Conservation (phyloP, 92 coral and sea anemone species). For the Micromussa lordhowensis region DNA sequence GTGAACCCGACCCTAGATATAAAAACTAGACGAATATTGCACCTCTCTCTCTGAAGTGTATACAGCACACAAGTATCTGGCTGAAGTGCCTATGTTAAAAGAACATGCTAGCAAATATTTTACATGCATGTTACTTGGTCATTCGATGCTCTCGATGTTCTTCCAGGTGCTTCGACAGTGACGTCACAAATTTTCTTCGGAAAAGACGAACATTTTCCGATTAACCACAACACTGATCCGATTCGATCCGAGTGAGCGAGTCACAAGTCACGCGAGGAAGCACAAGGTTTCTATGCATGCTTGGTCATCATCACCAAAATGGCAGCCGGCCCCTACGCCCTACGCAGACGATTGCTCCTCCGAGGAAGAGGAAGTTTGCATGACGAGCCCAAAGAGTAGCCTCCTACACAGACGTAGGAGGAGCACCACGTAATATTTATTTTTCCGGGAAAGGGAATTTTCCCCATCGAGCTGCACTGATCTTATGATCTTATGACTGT, state of each 20-base stretch:
- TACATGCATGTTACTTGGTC: background rate
- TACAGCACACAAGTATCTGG: background rate
- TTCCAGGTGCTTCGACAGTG: slow-evolving; percentile 2
- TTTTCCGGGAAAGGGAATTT: background rate
- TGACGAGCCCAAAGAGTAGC: no score
- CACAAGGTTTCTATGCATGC: no score
- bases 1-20: background rate
- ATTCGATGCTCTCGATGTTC: background rate
- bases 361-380: no score
- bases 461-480: background rate
- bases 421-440: background rate
- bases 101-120: background rate
- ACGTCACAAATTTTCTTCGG: slow-evolving; percentile 22
- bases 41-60: background rate
- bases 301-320: no score
- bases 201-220: slow-evolving; percentile 12
- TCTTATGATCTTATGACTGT: background rate
- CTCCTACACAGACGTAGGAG: no score
- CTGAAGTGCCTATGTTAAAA: background rate
- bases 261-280: background rate
- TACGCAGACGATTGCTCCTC: no score
- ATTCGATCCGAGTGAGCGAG: background rate
- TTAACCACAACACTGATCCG: background rate
- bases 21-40: background rate
- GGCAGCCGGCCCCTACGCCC: background rate